Evolutionary conservation across 2,113 vertebrate genomes (phyloP).

Genomic region (Erythrocercus mccallii): DNA sequence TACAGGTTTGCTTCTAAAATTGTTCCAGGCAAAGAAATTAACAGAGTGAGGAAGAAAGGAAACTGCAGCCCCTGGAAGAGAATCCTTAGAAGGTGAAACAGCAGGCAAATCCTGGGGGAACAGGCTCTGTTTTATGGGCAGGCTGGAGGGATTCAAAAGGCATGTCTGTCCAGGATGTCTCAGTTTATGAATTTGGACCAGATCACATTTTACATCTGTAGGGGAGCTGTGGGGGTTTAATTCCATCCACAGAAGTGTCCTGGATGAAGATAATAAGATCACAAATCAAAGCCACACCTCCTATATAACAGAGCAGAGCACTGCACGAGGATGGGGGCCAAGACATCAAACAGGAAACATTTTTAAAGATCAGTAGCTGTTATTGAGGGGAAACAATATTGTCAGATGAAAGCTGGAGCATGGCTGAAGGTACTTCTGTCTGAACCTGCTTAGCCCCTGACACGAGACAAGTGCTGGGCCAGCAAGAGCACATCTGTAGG

Average conservation of each 20-base stretch:
- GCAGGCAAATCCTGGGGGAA: neutral
- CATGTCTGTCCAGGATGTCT: neutral
- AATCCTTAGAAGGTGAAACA: neutral
- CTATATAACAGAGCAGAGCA: neutral
- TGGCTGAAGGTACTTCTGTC: neutral
- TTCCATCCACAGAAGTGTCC: neutral
- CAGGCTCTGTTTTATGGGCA: neutral
- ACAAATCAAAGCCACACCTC: slow-evolving; percentile 40
- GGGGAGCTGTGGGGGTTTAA: neutral
- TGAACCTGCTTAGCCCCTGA: neutral
- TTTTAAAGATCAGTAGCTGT: slow-evolving; percentile 9
- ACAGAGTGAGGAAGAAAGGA: neutral
- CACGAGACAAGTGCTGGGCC: neutral
- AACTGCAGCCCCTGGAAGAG: neutral
- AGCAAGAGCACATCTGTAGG: neutral
- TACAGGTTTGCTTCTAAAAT: neutral
- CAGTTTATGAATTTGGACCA: neutral
- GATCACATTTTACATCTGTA: neutral
- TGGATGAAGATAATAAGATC: slow-evolving; percentile 15
- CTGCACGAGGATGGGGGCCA: neutral
- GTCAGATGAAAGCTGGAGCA: neutral
- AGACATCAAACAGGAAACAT: neutral
- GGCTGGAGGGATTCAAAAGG: neutral
- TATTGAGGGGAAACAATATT: neutral
- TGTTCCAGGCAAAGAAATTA: neutral